These are phyloP conservation scores for Anseranas semipalmata DNA, from an alignment of 2,113 vertebrate genomes.

Conservation along the genomic window DNA sequence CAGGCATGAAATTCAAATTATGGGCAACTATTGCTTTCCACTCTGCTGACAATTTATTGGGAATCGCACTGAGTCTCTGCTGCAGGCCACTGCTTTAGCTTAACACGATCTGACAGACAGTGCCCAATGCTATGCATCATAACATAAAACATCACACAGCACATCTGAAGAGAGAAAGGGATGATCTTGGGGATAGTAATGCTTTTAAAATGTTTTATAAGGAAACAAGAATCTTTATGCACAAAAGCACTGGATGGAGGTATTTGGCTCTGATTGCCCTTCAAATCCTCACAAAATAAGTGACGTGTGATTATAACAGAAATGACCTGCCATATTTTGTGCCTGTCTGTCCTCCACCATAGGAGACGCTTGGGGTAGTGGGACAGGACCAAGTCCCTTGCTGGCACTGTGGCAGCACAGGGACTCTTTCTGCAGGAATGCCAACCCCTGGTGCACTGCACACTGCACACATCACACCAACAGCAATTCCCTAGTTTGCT, in stretches of 20 bases:
- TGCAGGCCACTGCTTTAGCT: conserved; percentile 21
- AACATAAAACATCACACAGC: not conserved
- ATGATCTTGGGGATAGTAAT: not conserved
- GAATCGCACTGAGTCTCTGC: not conserved
- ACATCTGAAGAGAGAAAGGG: not conserved
- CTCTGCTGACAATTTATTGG: conserved; percentile 44
- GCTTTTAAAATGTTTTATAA: not conserved
- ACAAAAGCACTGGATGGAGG: not conserved
- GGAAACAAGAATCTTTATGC: not conserved
- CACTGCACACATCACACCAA: accelerated
- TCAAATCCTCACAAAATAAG: not conserved
- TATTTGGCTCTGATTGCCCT: not conserved
- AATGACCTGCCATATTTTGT: not conserved
- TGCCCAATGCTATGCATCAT: accelerated
- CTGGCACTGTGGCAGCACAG: not conserved
- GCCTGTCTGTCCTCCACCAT: not conserved
- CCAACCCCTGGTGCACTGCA: not conserved
- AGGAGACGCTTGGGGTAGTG: not conserved
- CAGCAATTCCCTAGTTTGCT: accelerated
- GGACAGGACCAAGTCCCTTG: not conserved
- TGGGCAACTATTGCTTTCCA: conserved; percentile 58
- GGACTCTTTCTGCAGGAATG: accelerated
- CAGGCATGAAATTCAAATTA: conserved; percentile 60
- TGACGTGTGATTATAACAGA: not conserved
- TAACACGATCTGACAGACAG: conserved; percentile 58